Base-by-base conservation (phyloP, 2,797 vertebrate species). In the Pogoniulus pusillus region DNA sequence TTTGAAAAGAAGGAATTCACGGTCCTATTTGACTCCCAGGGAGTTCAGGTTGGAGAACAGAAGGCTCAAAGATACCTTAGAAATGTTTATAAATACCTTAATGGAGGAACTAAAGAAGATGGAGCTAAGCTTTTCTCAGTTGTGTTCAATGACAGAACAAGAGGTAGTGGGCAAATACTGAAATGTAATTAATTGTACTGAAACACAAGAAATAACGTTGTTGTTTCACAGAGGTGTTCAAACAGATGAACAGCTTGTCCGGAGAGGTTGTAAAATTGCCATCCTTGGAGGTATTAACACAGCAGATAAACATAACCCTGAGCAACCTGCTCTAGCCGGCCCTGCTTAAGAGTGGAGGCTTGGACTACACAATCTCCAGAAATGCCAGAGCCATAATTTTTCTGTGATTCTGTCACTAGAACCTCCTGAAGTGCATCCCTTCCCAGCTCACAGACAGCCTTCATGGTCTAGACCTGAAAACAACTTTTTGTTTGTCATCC, bases 101-200 rank as follows among this genome's bases (percentile, higher is more conserved):
- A 16, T 14, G 37, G 12, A 74, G 8, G 22, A 11, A 20, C 7
- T 49, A 23, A 37, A 78, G 43, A 64, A 64, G 39, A 35, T 10
- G 29, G 24, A 83, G 6, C 0, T 7, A 49, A 26, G 34, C 4
- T 49, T 23, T 23, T 13, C 23, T 14, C 47, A 13, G 23, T 24
- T 17, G 12, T 49, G 22, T 23, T 17, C 47, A 49, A 12, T 49
- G 47, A 24, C 47, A 49, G 47, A 45, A 49, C 47, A 49, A 24
- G 47, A 49, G 18, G 13, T 6, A 89, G 58, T 0, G 1, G 3
- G 24, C n/a, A 54, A 20, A 72, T 72, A 68, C 0, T 29, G 14
- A 85, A 89, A 71, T 6, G 35, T 5, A 69, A 29, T 8, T 66
- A 53, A 74, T 32, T 49, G 29, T 4, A 18, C 41, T 57, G 64